Conservation (phyloP, 2,113 vertebrate species). For the Forbesichthys papilliferus region DNA sequence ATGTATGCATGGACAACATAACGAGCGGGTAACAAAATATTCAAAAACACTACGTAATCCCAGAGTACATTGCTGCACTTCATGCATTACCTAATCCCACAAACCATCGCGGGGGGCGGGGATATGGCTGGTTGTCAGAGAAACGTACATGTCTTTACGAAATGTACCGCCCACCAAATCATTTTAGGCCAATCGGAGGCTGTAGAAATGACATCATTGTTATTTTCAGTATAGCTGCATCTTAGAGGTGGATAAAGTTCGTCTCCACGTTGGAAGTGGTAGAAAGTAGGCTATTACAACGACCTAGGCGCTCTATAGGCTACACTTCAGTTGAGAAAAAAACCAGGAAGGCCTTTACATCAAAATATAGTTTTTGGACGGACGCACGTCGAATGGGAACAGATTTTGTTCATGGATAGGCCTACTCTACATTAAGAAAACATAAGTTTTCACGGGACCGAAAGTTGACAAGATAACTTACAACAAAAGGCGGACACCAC, state of each 20-base stretch:
- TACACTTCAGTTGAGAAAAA: background rate
- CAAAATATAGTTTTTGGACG: background rate
- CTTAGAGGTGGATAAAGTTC: constrained; percentile 92
- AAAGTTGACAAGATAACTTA: constrained; percentile 71
- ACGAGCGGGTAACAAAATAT: constrained; percentile 82
- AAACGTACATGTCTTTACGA: constrained; percentile 79
- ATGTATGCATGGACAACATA: constrained; percentile 35
- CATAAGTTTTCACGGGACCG: constrained; percentile 70
- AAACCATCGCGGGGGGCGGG: constrained; percentile 85
- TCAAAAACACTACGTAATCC: constrained; percentile 96
- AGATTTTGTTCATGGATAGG: constrained; percentile 25
- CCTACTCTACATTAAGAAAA: constrained; percentile 9
- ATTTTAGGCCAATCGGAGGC: constrained; percentile 80
- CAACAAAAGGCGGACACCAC: constrained; percentile 60
- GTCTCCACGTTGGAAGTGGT: constrained; percentile 87
- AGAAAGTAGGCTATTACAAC: constrained; percentile 78
- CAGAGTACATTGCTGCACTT: constrained; percentile 84
- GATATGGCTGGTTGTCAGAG: constrained; percentile 68
- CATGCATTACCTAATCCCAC: constrained; percentile 96
- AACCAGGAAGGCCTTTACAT: background rate
- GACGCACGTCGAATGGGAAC: constrained; percentile 18
- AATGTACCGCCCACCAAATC: constrained; percentile 54
- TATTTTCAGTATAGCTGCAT: constrained; percentile 93
- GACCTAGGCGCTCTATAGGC: constrained; percentile 37
- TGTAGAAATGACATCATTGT: constrained; percentile 94